These are phyloP conservation scores for Halcyon malimbica DNA, from an alignment of 2,113 vertebrate species.

Conservation along the genomic window DNA sequence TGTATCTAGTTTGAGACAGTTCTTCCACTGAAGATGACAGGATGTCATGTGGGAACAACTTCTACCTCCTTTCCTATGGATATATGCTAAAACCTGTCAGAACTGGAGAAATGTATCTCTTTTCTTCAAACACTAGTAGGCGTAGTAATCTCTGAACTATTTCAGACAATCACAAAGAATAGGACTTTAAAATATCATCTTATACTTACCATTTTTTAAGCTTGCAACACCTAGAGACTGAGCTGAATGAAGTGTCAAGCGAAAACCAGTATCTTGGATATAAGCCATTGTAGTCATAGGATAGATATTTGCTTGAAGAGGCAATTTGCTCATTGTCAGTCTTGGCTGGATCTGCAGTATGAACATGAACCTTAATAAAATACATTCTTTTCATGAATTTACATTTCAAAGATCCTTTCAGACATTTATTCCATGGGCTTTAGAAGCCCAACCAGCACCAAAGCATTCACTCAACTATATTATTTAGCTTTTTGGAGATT, in stretches of 20 bases:
- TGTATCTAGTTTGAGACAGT: background rate
- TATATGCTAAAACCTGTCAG: background rate
- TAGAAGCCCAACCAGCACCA: background rate
- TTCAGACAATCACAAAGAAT: background rate
- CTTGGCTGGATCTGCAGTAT: slow-evolving; percentile 88
- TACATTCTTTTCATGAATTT: slow-evolving; percentile 5
- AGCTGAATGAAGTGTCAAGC: slow-evolving; percentile 86
- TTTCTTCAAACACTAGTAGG: background rate
- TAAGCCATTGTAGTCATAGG: slow-evolving; percentile 90
- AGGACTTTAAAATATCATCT: background rate
- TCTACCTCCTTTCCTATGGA: background rate
- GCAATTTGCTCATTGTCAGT: slow-evolving; percentile 83
- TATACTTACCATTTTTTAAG: slow-evolving; percentile 81
- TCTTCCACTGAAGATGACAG: background rate
- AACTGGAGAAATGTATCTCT: background rate
- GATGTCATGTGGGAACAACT: background rate
- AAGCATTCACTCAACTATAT: background rate
- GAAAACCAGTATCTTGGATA: slow-evolving; percentile 79
- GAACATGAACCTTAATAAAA: slow-evolving; percentile 12
- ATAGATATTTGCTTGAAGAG: slow-evolving; percentile 93
- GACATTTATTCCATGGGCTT: background rate
- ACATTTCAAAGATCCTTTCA: slow-evolving; percentile 40
- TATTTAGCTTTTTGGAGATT: slow-evolving; percentile 18
- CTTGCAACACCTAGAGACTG: slow-evolving; percentile 88
- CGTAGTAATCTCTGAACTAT: background rate